These are phyloP conservation scores for Paraplagusia blochii DNA, from an alignment of 2,113 vertebrate species.

Conservation along the genomic window DNA sequence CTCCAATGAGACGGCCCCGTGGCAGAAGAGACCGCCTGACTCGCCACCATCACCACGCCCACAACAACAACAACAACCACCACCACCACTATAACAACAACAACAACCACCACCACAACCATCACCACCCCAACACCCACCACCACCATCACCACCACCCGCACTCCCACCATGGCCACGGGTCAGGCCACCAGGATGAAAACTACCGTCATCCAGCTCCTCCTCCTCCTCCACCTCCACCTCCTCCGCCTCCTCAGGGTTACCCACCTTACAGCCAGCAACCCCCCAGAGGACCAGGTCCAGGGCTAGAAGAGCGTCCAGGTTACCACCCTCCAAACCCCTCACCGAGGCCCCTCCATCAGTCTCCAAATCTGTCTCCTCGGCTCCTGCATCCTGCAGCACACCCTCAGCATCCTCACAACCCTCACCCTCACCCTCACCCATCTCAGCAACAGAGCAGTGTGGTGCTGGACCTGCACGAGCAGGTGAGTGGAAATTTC, in stretches of 20 bases:
- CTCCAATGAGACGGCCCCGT: slow-evolving; percentile 93
- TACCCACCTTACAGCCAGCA: slow-evolving; percentile 87
- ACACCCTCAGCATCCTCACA: slow-evolving; percentile 41
- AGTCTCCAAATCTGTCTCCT: slow-evolving; percentile 70
- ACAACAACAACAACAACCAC: slow-evolving; percentile 49
- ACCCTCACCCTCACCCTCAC: slow-evolving; percentile 47
- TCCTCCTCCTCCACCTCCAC: slow-evolving; percentile 79
- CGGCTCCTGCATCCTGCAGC: slow-evolving; percentile 65
- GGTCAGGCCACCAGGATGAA: slow-evolving; percentile 86
- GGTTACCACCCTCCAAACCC: slow-evolving; percentile 91
- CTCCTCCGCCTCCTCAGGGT: slow-evolving; percentile 72
- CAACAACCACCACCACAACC: slow-evolving; percentile 45
- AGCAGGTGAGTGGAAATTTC: slow-evolving; percentile 81
- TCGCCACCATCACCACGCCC: slow-evolving; percentile 80
- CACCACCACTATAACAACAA: slow-evolving; percentile 33
- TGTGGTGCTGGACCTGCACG: slow-evolving; percentile 93
- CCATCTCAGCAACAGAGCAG: slow-evolving; percentile 87
- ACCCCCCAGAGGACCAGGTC: slow-evolving; percentile 70
- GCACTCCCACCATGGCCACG: slow-evolving; percentile 71
- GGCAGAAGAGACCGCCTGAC: slow-evolving; percentile 90
- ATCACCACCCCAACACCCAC: slow-evolving; percentile 44
- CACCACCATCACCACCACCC: slow-evolving; percentile 54
- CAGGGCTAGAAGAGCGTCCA: slow-evolving; percentile 80
- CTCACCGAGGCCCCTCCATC: slow-evolving; percentile 88
- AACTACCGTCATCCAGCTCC: slow-evolving; percentile 86